These are phyloP conservation scores for Myrmecobius fasciatus DNA, from an alignment of 2,113 vertebrate genomes.

Conservation along the genomic window DNA sequence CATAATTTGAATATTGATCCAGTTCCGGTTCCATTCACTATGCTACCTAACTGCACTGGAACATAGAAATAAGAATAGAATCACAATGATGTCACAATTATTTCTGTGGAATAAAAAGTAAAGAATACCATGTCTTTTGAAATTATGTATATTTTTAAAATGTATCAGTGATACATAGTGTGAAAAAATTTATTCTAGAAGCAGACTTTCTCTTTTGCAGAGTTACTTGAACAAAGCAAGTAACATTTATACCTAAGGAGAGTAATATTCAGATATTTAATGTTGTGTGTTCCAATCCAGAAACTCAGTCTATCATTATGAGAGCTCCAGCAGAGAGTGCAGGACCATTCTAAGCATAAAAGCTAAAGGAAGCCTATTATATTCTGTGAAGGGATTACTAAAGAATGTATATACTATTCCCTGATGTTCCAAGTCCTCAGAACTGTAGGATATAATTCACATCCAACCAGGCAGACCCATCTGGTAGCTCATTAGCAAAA, in stretches of 20 bases:
- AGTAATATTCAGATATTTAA: neutral
- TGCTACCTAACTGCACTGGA: neutral
- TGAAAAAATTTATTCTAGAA: neutral
- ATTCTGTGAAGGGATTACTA: slow-evolving; percentile 10
- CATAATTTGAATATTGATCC: neutral
- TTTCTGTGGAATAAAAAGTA: slow-evolving; percentile 13
- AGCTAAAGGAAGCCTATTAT: neutral
- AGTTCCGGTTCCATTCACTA: neutral
- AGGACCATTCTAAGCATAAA: neutral
- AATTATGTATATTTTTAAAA: neutral
- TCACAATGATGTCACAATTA: neutral
- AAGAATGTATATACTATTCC: neutral
- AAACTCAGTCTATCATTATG: slow-evolving; percentile 30
- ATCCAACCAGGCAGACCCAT: neutral
- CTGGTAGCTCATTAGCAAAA: neutral
- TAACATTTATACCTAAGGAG: neutral
- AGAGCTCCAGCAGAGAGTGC: neutral
- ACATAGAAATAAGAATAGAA: neutral
- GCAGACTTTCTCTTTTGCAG: neutral
- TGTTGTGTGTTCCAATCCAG: neutral
- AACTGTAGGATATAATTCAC: neutral
- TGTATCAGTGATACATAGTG: neutral
- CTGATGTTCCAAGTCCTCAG: neutral
- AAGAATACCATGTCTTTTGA: slow-evolving; percentile 5
- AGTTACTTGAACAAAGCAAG: neutral